A percentile compares a stretch with the other conserved stretches of the same genome.
phyloP scores from a whole-genome alignment of 2,888 invertebrate species.

The Eupithecia pulchellata region DNA sequence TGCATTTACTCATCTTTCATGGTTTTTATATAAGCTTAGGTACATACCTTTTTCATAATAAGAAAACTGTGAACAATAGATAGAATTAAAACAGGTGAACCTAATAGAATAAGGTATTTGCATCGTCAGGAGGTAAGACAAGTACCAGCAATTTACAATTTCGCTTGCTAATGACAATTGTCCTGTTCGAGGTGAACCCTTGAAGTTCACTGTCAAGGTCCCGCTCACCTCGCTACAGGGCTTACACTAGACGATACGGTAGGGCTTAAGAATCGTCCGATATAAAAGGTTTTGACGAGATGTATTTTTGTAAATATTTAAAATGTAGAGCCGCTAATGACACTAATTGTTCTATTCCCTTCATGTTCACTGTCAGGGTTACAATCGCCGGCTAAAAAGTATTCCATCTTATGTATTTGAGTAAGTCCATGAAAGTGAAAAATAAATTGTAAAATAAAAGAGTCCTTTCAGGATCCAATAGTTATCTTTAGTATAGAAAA shows the following conservation, averaged over 20 bases:
- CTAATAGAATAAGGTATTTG: neutral
- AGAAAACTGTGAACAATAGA: neutral
- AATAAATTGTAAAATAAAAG: neutral
- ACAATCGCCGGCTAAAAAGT: slow-evolving; percentile 1
- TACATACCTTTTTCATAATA: neutral
- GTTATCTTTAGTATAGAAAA: too few species aligned
- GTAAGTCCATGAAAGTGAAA: neutral
- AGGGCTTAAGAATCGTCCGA: neutral
- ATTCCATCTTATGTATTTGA: too few species aligned
- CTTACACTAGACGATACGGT: slow-evolving; percentile 20
- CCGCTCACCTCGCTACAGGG: slow-evolving; percentile 15
- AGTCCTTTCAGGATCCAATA: neutral
- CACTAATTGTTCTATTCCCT: slow-evolving; percentile 19
- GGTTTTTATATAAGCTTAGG: neutral
- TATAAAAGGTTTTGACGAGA: neutral
- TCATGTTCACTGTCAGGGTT: slow-evolving; percentile 46
- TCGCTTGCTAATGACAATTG: slow-evolving; percentile 36
- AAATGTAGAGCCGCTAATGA: neutral
- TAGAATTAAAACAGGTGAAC: neutral
- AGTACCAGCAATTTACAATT: slow-evolving; percentile 37
- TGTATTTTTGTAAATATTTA: neutral
- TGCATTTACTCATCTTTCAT: neutral
- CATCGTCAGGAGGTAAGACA: neutral
- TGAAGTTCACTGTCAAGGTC: slow-evolving; percentile 48
- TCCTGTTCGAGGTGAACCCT: slow-evolving; percentile 40